A percentile compares a stretch with the other conserved stretches of the same genome.
Conservation (phyloP, 2,888 invertebrate species). For the Leptinotarsa tumamoca region DNA sequence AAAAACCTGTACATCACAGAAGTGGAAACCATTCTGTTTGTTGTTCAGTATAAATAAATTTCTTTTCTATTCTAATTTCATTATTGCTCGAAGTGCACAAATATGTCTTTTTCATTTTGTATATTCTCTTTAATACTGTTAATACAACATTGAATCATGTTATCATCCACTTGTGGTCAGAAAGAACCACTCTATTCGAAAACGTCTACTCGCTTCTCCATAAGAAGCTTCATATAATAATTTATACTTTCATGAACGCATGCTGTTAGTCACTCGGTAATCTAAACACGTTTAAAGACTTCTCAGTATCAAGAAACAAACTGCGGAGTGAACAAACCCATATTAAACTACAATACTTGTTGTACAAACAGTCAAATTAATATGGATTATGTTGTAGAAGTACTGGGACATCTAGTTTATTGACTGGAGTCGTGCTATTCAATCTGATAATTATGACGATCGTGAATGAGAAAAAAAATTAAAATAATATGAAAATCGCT, state of each 20-base stretch:
- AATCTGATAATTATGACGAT: too few species aligned
- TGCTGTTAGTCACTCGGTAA: constrained; percentile 18
- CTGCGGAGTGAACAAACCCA: background rate
- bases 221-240: constrained; percentile 25
- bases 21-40: too few species aligned
- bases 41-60: too few species aligned
- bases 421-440: too few species aligned
- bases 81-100: too few species aligned
- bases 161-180: background rate
- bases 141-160: background rate
- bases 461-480: too few species aligned
- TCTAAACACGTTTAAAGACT: constrained; percentile 23
- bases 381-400: background rate
- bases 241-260: constrained; percentile 20
- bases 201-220: constrained; percentile 18
- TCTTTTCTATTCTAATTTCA: too few species aligned
- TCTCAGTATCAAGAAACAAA: constrained; percentile 8
- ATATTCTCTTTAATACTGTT: too few species aligned
- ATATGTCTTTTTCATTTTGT: too few species aligned
- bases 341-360: background rate
- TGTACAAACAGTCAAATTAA: background rate
- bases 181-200: background rate
- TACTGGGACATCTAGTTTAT: background rate
- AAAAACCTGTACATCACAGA: too few species aligned
- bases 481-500: too few species aligned